Base-by-base conservation (phyloP, 1,140 invertebrate genomes). In the Anoplophora glabripennis region DNA sequence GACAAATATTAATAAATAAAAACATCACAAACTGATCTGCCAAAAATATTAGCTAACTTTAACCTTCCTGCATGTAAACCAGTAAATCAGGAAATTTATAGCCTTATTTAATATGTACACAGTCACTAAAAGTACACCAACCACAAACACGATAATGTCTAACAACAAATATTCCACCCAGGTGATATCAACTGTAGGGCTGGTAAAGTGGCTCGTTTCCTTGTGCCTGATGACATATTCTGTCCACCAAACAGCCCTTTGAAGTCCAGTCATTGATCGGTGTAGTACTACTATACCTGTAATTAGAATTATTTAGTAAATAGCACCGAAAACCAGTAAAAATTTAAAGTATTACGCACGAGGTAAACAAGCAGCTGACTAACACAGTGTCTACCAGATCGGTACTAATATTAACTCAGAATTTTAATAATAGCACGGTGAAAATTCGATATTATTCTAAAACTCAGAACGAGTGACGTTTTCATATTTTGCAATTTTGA, bases 161-260 rank as follows among this genome's bases (percentile, higher is more conserved):
- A 80, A 52, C 42, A 78, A 62, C 35, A 72, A 72, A 65, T 77
- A 77, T 47, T 78, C 72, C 64, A 77, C 78, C 66, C 75, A 76
- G 7, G 72, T 64, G n/a, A 77, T 55, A 35, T 76, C 69, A 4
- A 66, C 46, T 7, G 65, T 69, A 5, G 72, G 63, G 48, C 71
- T 70, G 51, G 65, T 67, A n/a, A 77, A 61, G 64, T 76, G 71
- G 28, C 68, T 61, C 7, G 72, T 69, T 14, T 75, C 75, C 63
- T 72, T 72, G 54, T 78, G 68, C 15, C 78, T 63, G 15, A 80
- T 64, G 14, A 78, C 73, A 61, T 78, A 77, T 63, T 80, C 79
- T 1, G 77, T 75, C 77, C 77, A 80, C 76, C 78, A 80, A 57
- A 78, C 65, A 10, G 75, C 75, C 48, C 70, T 70, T 55, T 80